phyloP scores from a whole-genome alignment of 2,888 invertebrate genomes.

The Dryadula phaetusa region DNA sequence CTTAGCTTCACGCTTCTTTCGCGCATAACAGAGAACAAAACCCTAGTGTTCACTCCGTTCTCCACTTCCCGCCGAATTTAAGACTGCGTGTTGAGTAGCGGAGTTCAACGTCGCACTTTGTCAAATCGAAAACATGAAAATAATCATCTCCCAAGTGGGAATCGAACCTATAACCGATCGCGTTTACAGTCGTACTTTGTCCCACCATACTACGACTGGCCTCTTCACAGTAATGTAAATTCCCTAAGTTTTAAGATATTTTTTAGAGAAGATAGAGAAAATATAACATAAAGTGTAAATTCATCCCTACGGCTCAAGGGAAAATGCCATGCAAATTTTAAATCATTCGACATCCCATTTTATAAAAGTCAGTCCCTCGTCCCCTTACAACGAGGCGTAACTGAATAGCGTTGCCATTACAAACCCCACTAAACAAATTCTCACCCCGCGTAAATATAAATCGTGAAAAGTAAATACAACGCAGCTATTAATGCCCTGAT shows the following conservation, averaged over 20 bases:
- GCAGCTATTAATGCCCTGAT: constrained; percentile 79
- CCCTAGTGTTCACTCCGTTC: no score
- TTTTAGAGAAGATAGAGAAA: background rate
- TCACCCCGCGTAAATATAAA: constrained; percentile 72
- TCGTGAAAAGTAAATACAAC: constrained; percentile 82
- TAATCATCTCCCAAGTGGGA: no score
- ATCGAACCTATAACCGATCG: no score
- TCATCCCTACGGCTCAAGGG: constrained; percentile 15
- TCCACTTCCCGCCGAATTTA: no score
- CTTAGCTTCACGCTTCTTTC: no score
- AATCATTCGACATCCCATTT: constrained; percentile 38
- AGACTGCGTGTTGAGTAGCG: no score
- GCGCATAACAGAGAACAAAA: no score
- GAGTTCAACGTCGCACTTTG: no score
- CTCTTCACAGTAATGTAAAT: no score
- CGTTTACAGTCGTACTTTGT: no score
- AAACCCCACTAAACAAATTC: constrained; percentile 69
- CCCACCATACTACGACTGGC: no score
- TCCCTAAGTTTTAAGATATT: background rate
- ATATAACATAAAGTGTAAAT: constrained; percentile 2
- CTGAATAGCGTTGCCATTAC: constrained; percentile 71
- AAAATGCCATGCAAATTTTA: constrained; percentile 36
- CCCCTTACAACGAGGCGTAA: constrained; percentile 78
- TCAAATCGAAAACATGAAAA: no score
- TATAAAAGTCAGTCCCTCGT: constrained; percentile 52